Percentiles rank a stretch among this genome's conserved stretches.
Evolutionary conservation across 1,140 invertebrate species (phyloP).

Genomic region (Aleiodes sp.): DNA sequence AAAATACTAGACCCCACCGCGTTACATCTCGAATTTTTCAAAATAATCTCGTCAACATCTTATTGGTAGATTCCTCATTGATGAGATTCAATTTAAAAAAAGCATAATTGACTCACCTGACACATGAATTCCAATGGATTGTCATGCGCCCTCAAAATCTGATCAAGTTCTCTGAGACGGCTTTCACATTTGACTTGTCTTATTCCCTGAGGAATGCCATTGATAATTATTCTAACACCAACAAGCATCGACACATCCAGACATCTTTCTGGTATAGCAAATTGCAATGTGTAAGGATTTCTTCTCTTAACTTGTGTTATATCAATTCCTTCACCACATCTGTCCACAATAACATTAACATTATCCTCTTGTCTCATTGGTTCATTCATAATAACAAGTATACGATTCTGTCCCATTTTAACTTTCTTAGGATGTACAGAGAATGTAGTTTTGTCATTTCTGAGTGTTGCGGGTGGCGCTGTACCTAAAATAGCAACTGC

Average conservation of each 20-base stretch:
- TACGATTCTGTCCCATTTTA: constrained; percentile 82
- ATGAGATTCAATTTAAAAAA: no score
- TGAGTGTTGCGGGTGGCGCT: constrained; percentile 65
- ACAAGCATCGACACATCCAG: constrained; percentile 84
- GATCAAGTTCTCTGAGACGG: constrained; percentile 81
- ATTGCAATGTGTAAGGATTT: constrained; percentile 84
- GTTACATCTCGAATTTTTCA: no score
- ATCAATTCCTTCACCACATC: constrained; percentile 80
- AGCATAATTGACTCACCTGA: constrained; percentile 76
- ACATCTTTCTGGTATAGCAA: constrained; percentile 79
- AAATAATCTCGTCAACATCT: no score
- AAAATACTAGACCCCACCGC: no score
- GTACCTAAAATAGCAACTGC: constrained; percentile 79
- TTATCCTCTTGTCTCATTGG: constrained; percentile 78
- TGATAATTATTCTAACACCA: constrained; percentile 80
- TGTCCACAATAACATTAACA: constrained; percentile 79
- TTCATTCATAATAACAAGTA: constrained; percentile 81
- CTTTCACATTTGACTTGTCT: constrained; percentile 87
- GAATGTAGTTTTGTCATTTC: constrained; percentile 73
- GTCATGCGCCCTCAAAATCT: constrained; percentile 78
- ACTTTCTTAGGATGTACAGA: constrained; percentile 84
- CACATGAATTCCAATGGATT: constrained; percentile 89
- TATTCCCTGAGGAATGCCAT: constrained; percentile 78
- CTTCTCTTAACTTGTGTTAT: constrained; percentile 77
- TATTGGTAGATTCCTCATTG: no score